These are phyloP conservation scores for Mythimna lalbum DNA, from an alignment of 2,888 invertebrate species.

Conservation along the genomic window DNA sequence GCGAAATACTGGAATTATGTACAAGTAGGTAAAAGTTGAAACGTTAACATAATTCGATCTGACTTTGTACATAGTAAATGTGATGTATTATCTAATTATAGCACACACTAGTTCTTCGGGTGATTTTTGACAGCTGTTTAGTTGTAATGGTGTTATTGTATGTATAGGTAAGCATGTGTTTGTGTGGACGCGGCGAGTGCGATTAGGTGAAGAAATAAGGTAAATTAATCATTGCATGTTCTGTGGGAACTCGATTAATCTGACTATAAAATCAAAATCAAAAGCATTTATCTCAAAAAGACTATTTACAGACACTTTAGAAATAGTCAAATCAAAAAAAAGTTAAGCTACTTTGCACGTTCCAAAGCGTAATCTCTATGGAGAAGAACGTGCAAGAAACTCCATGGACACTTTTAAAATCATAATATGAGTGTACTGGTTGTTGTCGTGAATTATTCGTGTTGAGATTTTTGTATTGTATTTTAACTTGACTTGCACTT, in stretches of 20 bases:
- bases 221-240: background rate
- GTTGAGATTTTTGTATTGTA: too few species aligned
- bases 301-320: too few species aligned
- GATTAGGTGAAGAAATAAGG: background rate
- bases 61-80: slow-evolving; percentile 50
- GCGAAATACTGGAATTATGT: slow-evolving; percentile 46
- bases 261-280: too few species aligned
- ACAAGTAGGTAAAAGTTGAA: slow-evolving; percentile 48
- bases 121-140: slow-evolving; percentile 12
- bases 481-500: too few species aligned
- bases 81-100: slow-evolving; percentile 22
- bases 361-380: too few species aligned
- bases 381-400: too few species aligned
- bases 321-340: too few species aligned
- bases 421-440: too few species aligned
- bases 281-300: too few species aligned
- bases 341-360: too few species aligned
- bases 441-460: background rate
- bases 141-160: slow-evolving; percentile 20
- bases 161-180: slow-evolving; percentile 4
- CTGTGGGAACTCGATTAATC: background rate
- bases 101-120: slow-evolving; percentile 53
- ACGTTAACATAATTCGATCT: slow-evolving; percentile 46
- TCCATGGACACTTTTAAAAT: too few species aligned
- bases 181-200: background rate